Percentiles rank a stretch among this genome's conserved stretches.
Conservation (phyloP, 2,113 vertebrate species). For the Leptobrachium ailaonicum region DNA sequence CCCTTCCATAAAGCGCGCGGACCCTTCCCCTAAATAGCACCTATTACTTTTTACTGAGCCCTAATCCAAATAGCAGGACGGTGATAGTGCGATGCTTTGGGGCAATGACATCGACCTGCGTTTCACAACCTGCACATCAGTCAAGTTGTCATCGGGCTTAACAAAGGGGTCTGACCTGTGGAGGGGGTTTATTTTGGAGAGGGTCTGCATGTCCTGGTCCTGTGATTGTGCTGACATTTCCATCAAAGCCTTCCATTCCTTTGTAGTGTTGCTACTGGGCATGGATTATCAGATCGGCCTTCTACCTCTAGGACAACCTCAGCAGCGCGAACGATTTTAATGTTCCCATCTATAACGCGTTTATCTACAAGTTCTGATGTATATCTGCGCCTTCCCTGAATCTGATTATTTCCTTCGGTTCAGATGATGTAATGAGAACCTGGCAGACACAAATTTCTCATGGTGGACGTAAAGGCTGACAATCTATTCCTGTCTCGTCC, state of each 20-base stretch:
- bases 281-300: conserved; percentile 15
- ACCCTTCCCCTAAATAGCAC: too few species aligned
- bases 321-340: background rate
- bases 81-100: conserved; percentile 10
- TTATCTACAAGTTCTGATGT: conserved; percentile 8
- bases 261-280: conserved; percentile 14
- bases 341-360: background rate
- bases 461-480: background rate
- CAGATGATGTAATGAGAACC: background rate
- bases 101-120: background rate
- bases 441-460: background rate
- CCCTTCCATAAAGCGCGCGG: too few species aligned
- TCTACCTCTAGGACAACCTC: background rate
- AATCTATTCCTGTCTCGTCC: background rate
- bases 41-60: background rate
- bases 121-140: conserved; percentile 18
- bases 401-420: background rate
- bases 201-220: background rate
- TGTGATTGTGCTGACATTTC: background rate
- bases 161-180: conserved; percentile 8
- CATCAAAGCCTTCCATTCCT: conserved; percentile 27
- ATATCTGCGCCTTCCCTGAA: background rate
- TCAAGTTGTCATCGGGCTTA: conserved; percentile 17
- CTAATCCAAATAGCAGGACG: conserved; percentile 3
- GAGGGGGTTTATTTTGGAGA: background rate